phyloP scores from a whole-genome alignment of 1,140 invertebrate species.

The Oscheius sp. region DNA sequence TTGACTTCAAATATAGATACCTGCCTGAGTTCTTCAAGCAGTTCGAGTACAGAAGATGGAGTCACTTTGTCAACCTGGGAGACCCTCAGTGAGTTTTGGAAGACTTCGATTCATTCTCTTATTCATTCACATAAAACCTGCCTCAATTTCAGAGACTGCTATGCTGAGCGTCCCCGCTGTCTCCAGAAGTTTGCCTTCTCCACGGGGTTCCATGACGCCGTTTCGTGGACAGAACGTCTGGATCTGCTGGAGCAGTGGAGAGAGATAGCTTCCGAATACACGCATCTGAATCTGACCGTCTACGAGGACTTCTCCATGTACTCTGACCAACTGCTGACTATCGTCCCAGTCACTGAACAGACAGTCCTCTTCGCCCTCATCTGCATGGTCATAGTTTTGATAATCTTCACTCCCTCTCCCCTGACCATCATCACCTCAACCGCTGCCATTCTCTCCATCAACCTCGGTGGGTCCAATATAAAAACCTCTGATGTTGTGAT shows the following conservation, averaged over 20 bases:
- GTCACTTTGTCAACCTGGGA: slow-evolving; percentile 59
- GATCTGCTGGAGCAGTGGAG: slow-evolving; percentile 55
- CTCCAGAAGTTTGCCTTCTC: slow-evolving; percentile 61
- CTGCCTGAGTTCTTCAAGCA: slow-evolving; percentile 56
- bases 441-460: slow-evolving; percentile 62
- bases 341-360: slow-evolving; percentile 62
- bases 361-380: slow-evolving; percentile 62
- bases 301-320: slow-evolving; percentile 61
- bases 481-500: neutral
- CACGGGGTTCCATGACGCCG: slow-evolving; percentile 59
- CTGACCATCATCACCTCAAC: slow-evolving; percentile 61
- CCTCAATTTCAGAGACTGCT: slow-evolving; percentile 51
- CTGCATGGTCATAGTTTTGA: slow-evolving; percentile 62
- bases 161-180: slow-evolving; percentile 51
- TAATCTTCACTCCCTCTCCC: slow-evolving; percentile 63
- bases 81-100: slow-evolving; percentile 46
- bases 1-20: slow-evolving; percentile 60
- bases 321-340: slow-evolving; percentile 61
- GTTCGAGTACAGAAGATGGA: slow-evolving; percentile 56
- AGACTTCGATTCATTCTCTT: neutral
- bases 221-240: slow-evolving; percentile 56
- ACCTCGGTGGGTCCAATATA: slow-evolving; percentile 41
- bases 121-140: neutral
- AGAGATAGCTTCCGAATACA: slow-evolving; percentile 52
- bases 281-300: slow-evolving; percentile 55